Base-by-base conservation (phyloP, 35 echinoderm and acorn worm species). In the Heliocidaris erythrogramma region DNA sequence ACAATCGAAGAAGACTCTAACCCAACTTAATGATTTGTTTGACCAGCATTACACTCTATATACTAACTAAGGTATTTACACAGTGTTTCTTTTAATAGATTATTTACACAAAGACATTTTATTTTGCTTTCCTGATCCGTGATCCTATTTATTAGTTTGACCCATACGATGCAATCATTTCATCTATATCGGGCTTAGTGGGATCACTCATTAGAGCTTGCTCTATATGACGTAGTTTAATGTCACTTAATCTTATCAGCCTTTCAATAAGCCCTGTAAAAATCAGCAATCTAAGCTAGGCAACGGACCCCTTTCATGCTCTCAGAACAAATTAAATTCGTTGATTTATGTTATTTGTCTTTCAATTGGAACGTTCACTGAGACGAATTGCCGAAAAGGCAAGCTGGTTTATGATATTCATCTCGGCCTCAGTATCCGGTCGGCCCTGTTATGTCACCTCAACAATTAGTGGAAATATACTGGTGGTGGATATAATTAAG, bases 111-210 rank as follows among this genome's bases (percentile, higher is more conserved):
- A 18, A 69, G 65, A 18, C 65, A 78, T 78, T 9, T 78, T 78
- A n/a, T 78, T 78, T 71, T 78, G 21, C 65, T 78, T 27, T n/a
- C 18, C 65, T 42, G 35, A 27, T 27, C 27, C 14, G 7, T 78
- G 65, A 78, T 78, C 65, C 65, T 69, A 69, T 69, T 78, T 78
- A 78, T 78, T 78, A 24, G 65, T 78, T 78, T 78, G 65, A 78
- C 65, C 65, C 17, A 24, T 78, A 78, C 65, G 27, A 78, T 78
- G 18, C 65, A 78, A 78, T 78, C 27, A 78, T 78, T 4, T 78
- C 14, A 78, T 78, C 65, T 78, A 78, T n/a, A 78, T 78, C 27
- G 27, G 27, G 65, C 65, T 78, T 78, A 27, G 65, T 27, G 27
- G 65, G 18, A 78, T 78, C 65, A 27, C 65, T 78, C 65, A 78